phyloP scores from a whole-genome alignment of 2,797 vertebrate genomes.

The Rhinichthys osculus region DNA sequence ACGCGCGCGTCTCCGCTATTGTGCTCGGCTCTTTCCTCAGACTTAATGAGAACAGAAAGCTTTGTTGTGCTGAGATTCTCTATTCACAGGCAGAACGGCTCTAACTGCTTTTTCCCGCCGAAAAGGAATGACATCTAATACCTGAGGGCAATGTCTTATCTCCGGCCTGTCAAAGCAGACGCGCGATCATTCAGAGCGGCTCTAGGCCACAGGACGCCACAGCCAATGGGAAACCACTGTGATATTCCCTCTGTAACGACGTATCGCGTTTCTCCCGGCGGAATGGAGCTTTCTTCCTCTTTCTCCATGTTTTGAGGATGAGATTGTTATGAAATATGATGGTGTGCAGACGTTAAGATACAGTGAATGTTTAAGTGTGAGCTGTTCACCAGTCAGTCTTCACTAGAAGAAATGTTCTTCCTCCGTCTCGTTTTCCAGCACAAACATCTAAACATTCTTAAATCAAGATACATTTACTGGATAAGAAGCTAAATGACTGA shows the following conservation, averaged over 20 bases:
- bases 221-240: conserved; percentile 75
- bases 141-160: conserved; percentile 88
- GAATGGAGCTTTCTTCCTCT: conserved; percentile 37
- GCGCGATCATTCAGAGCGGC: conserved; percentile 84
- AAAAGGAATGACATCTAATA: conserved; percentile 91
- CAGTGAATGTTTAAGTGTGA: neutral
- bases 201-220: conserved; percentile 75
- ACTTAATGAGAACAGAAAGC: conserved; percentile 83
- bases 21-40: conserved; percentile 73
- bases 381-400: neutral
- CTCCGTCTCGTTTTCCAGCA: neutral
- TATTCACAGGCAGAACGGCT: conserved; percentile 83
- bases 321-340: conserved; percentile 43
- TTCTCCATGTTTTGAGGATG: conserved; percentile 27
- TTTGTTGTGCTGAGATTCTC: conserved; percentile 87
- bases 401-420: neutral
- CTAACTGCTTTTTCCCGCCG: conserved; percentile 63
- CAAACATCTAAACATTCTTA: neutral
- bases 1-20: conserved; percentile 79
- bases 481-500: neutral
- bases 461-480: neutral
- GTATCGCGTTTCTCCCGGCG: conserved; percentile 66
- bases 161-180: conserved; percentile 89
- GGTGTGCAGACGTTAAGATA: neutral
- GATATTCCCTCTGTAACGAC: conserved; percentile 72